Base-by-base conservation (phyloP, 2,888 invertebrate genomes). In the Eretmocerus hayati region DNA sequence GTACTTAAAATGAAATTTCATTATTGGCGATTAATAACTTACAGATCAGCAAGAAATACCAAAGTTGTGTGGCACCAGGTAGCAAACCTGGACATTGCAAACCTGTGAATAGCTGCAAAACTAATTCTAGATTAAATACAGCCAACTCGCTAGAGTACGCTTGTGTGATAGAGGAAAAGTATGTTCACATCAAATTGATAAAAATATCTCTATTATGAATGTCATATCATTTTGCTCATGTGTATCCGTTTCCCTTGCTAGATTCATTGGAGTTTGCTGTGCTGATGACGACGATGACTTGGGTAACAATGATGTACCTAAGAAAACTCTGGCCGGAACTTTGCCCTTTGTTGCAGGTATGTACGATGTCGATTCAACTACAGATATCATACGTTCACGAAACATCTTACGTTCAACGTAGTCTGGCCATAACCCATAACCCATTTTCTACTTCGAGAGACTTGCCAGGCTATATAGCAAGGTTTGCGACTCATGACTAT, bases 231-330 rank as follows among this genome's bases (percentile, higher is more conserved):
- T 5, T 35, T 35, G n/a, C n/a, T n/a, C n/a, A 33, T 30, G 23
- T 26, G 4, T 33, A 19, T 26, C 6, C 13, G 21, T 22, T 33
- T 8, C 41, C 26, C 48, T 47, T 50, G 37, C 13, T 51, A 77
- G 77, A 42, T 73, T 81, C 32, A 77, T 87, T 46, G 88, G 88
- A n/a, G 80, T 85, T 15, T 89, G 88, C 62, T 87, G 88, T 59
- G 82, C 83, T 1, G 81, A 83, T 44, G 73, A 75, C 52, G 65
- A 71, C 56, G 58, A 68, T 50, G 52, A 67, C 47, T 62, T 40
- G 15, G 31, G 37, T 3, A 32, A 39, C 9, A 45, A 30, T 4
- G 49, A 55, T 23, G 40, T 43, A 1, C 43, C 33, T 13, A 16
- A 53, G 2, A 51, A 56, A 36, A 49, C 55, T 18, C 22, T 63